phyloP scores from a whole-genome alignment of 2,797 vertebrate genomes.

The Sphaeramia orbicularis region DNA sequence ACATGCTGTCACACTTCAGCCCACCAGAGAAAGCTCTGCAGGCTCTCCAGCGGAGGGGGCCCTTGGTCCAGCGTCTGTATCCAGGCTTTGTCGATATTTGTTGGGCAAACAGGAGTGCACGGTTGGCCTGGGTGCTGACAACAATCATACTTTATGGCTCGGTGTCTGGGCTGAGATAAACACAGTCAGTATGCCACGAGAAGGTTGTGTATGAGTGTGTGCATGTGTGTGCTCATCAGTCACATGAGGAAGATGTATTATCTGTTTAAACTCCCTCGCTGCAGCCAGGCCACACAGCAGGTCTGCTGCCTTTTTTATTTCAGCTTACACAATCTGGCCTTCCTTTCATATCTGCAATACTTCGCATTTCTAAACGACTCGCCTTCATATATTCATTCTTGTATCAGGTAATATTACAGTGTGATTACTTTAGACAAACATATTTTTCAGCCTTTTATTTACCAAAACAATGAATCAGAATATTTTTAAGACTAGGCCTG shows the following conservation, averaged over 20 bases:
- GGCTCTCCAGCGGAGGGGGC: slow-evolving; percentile 72
- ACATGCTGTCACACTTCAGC: slow-evolving; percentile 73
- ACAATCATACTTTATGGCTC: slow-evolving; percentile 71
- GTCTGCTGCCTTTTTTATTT: slow-evolving; percentile 63
- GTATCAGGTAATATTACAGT: slow-evolving; percentile 19
- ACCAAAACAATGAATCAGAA: slow-evolving; percentile 4
- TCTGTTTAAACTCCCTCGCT: slow-evolving; percentile 80
- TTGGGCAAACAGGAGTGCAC: slow-evolving; percentile 54
- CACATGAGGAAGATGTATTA: slow-evolving; percentile 73
- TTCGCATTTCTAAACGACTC: slow-evolving; percentile 51
- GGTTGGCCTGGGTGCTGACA: slow-evolving; percentile 61
- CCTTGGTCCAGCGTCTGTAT: slow-evolving; percentile 57
- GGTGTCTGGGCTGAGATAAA: slow-evolving; percentile 74
- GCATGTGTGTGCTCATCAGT: slow-evolving; percentile 59
- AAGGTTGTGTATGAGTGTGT: slow-evolving; percentile 41
- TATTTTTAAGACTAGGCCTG: not conserved
- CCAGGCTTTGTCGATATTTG: slow-evolving; percentile 47
- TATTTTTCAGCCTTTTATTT: slow-evolving; percentile 12
- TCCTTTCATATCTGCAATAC: slow-evolving; percentile 68
- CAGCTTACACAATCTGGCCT: slow-evolving; percentile 62
- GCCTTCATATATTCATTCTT: slow-evolving; percentile 49
- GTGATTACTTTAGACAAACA: slow-evolving; percentile 13
- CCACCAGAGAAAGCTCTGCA: slow-evolving; percentile 68
- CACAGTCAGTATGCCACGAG: slow-evolving; percentile 71
- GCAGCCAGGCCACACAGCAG: slow-evolving; percentile 77